Base-by-base conservation (phyloP, 2,113 vertebrate genomes). In the Clarias gariepinus region DNA sequence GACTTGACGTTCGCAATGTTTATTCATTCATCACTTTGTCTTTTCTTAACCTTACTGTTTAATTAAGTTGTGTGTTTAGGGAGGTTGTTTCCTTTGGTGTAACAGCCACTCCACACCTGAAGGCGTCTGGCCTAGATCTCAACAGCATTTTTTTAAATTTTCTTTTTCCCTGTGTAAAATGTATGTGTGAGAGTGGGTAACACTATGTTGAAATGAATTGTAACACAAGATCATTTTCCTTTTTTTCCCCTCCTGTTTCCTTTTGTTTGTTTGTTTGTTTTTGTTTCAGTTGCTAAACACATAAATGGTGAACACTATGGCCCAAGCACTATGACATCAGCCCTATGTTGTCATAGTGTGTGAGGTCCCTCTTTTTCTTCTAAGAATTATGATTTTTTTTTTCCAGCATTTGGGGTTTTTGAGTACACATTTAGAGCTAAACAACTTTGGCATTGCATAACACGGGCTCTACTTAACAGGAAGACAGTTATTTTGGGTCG, bases 21-120 rank as follows among this genome's bases (percentile, higher is more conserved):
- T 33, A 21, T 55, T 66, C 9, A 2, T 41, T 81, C 41, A 18
- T 21, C 4, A n/a, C 21, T 16, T 30, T 7, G 3, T 73, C 18
- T 81, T 60, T 23, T 30, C 21, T 16, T 8, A 16, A n/a, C 57
- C 68, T 73, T 53, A 5, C 30, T n/a, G 53, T 9, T 77, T 23
- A 52, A 63, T 41, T 61, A 28, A 55, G 58, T 30, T 21, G 9
- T 66, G 53, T 25, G 36, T 63, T 79, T 55, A 5, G 28, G 55
- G 78, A 60, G 77, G 77, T 55, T 86, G 63, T 71, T 86, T 41
- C 18, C 63, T 73, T 10, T 41, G 33, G n/a, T 60, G 53, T 73
- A 36, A 81, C 60, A n/a, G 33, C 30, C 76, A 33, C 55, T n/a
- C 64, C 81, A 30, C 81, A 66, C 47, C n/a, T 61, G 21, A 0